Percentiles rank a stretch among this genome's conserved stretches.
phyloP scores from a whole-genome alignment of 1,140 invertebrate species.

The Teleopsis dalmanni region DNA sequence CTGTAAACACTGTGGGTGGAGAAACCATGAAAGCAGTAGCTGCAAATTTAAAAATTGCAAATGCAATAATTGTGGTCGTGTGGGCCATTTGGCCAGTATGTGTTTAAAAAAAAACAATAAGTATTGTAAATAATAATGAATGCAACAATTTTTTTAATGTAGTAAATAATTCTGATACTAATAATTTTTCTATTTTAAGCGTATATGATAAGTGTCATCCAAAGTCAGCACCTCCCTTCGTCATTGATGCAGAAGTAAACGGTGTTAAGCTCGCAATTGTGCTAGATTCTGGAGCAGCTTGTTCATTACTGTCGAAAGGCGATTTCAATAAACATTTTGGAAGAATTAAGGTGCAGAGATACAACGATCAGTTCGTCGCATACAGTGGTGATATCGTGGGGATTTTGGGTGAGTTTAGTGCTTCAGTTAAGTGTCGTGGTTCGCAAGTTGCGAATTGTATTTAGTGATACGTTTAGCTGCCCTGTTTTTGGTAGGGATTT shows the following conservation, averaged over 20 bases:
- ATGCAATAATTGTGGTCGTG: constrained; percentile 1
- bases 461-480: not conserved
- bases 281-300: constrained; percentile 5
- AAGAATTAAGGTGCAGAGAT: not conserved
- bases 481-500: constrained; percentile 8
- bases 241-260: constrained; percentile 2
- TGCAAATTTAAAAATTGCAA: constrained; percentile 5
- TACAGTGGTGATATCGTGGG: constrained; percentile 9
- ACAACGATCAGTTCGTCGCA: constrained; percentile 2
- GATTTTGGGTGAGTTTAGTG: constrained; percentile 4
- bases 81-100: too few species aligned
- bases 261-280: constrained; percentile 1
- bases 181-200: too few species aligned
- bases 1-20: constrained; percentile 5
- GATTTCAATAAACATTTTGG: not conserved
- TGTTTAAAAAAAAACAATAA: too few species aligned
- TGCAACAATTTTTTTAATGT: too few species aligned
- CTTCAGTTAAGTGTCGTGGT: constrained; percentile 2
- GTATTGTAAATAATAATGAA: too few species aligned
- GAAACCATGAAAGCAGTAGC: not conserved
- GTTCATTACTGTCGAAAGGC: constrained; percentile 3
- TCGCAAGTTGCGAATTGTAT: constrained; percentile 1
- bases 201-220: not conserved
- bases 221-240: not conserved
- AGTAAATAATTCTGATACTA: too few species aligned